Evolutionary conservation across 30 jellyfish, hydroid and myxozoan species (phyloP).

Genomic region (Chrysaora quinquecirrha): DNA sequence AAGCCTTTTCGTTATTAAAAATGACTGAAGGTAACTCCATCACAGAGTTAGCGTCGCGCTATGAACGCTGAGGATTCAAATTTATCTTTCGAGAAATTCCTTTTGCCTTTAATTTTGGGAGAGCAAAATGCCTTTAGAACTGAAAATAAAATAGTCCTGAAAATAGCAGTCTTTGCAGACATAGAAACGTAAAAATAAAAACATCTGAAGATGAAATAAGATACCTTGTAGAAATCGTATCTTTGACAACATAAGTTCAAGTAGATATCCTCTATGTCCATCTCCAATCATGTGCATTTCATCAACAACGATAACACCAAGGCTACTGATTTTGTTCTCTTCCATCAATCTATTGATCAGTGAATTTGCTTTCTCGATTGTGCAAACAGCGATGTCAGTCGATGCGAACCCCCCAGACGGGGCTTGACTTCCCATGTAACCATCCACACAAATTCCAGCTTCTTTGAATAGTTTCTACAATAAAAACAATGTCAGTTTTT

Average conservation of each 20-base stretch:
- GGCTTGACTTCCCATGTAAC: constrained; percentile 89
- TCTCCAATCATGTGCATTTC: constrained; percentile 98
- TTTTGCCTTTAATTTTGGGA: too few relatives aligned
- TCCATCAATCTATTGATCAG: constrained; percentile 85
- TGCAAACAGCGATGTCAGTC: constrained; percentile 90
- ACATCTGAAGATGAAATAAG: too few relatives aligned
- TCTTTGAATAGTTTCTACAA: constrained; percentile 71
- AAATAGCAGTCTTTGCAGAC: too few relatives aligned
- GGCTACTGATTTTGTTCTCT: constrained; percentile 60
- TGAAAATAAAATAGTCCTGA: too few relatives aligned
- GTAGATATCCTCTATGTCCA: constrained; percentile 83
- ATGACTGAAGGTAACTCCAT: too few relatives aligned
- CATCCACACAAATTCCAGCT: constrained; percentile 80
- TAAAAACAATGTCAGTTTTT: not conserved
- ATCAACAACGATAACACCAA: constrained; percentile 81
- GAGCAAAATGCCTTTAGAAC: too few relatives aligned
- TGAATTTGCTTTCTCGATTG: constrained; percentile 96
- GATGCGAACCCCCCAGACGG: constrained; percentile 87
- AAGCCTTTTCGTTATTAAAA: too few relatives aligned
- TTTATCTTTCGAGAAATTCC: too few relatives aligned
- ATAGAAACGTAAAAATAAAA: too few relatives aligned
- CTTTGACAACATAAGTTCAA: constrained; percentile 84
- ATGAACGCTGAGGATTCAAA: too few relatives aligned
- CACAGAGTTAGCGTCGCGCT: too few relatives aligned
- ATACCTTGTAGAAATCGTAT: constrained; percentile 66